Percentiles rank a stretch among this genome's conserved stretches.
These are phyloP conservation scores for Protobothrops flavoviridis DNA, from an alignment of 2,113 vertebrate genomes.

Conservation along the genomic window DNA sequence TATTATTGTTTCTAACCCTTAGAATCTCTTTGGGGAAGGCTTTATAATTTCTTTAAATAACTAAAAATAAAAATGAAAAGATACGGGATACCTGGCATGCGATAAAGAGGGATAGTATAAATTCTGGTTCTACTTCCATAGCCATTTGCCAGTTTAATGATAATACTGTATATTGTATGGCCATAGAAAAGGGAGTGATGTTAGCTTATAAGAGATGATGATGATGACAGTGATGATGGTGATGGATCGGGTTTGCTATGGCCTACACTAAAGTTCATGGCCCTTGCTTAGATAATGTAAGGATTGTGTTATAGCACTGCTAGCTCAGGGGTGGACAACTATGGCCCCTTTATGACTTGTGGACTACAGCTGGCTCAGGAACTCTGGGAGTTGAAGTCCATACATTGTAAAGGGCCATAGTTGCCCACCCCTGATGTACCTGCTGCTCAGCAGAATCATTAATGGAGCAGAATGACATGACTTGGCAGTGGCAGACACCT, in stretches of 20 bases:
- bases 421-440: neutral
- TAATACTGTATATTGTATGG: neutral
- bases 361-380: neutral
- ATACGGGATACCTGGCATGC: neutral
- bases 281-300: neutral
- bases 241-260: neutral
- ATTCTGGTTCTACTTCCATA: neutral
- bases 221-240: no score
- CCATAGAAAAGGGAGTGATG: neutral
- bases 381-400: neutral
- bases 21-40: neutral
- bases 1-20: neutral
- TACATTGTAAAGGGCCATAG: neutral
- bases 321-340: neutral
- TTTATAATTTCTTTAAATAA: neutral
- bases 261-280: neutral
- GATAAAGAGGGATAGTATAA: neutral
- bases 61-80: neutral
- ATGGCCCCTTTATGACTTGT: neutral
- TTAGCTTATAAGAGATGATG: neutral
- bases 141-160: neutral
- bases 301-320: neutral
- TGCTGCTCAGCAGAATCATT: neutral
- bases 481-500: neutral
- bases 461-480: neutral